A percentile compares a stretch with the other conserved stretches of the same genome.
Conservation (phyloP, 1,140 invertebrate species). For the Dinothrombium tinctorium region DNA sequence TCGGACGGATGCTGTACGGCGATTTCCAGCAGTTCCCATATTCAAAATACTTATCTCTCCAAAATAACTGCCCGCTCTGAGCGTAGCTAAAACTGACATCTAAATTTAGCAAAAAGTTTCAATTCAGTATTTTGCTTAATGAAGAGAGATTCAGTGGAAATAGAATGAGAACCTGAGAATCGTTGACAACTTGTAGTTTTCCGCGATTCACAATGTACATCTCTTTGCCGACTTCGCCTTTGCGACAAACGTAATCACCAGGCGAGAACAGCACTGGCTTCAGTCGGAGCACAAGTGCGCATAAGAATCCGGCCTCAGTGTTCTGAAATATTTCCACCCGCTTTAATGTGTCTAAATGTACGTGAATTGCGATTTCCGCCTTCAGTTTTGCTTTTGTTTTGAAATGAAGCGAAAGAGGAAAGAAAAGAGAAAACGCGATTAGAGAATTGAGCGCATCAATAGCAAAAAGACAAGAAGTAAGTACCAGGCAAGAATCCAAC, state of each 20-base stretch:
- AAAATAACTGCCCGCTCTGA: slow-evolving; percentile 94
- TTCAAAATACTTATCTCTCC: slow-evolving; percentile 99
- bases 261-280: slow-evolving; percentile 89
- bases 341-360: slow-evolving; percentile 89
- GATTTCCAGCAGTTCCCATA: slow-evolving; percentile 87
- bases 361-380: slow-evolving; percentile 95
- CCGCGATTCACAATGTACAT: slow-evolving; percentile 98
- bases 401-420: not conserved
- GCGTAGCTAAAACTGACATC: slow-evolving; percentile 45
- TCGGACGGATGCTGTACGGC: slow-evolving; percentile 78
- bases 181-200: slow-evolving; percentile 71
- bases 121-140: no score
- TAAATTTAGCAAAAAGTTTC: no score
- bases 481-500: slow-evolving; percentile 66
- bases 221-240: slow-evolving; percentile 95
- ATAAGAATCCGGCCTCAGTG: slow-evolving; percentile 92
- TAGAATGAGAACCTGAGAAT: slow-evolving; percentile 59
- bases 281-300: slow-evolving; percentile 77
- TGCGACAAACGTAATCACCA: slow-evolving; percentile 93
- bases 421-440: not conserved
- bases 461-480: not conserved
- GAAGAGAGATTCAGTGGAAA: no score
- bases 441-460: not conserved
- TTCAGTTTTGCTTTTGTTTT: slow-evolving; percentile 58
- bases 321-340: slow-evolving; percentile 97